Evolutionary conservation across 2,888 invertebrate species (phyloP).

Genomic region (Sesia apiformis): DNA sequence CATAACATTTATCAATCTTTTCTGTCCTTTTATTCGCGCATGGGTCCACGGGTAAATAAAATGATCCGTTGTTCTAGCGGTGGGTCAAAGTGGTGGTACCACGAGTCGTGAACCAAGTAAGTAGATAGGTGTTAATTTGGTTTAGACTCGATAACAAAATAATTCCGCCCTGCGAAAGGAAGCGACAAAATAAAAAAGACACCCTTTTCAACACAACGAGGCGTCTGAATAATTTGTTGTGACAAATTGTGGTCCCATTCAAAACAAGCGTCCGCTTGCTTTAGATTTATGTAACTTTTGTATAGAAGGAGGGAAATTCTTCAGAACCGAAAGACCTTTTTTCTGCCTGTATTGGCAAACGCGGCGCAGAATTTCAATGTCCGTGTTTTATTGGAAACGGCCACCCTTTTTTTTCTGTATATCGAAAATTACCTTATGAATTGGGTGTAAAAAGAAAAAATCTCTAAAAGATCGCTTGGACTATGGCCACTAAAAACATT

Average conservation of each 20-base stretch:
- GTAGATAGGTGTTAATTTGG: no score
- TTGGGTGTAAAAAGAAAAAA: no score
- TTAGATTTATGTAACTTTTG: constrained; percentile 33
- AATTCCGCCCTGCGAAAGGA: constrained; percentile 18
- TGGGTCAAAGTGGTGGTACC: no score
- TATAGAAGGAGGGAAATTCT: not conserved
- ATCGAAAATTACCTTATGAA: no score
- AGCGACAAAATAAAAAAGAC: constrained; percentile 14
- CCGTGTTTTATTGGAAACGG: constrained; percentile 1
- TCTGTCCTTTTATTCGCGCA: no score
- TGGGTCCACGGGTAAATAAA: no score
- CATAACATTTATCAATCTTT: no score
- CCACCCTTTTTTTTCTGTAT: no score
- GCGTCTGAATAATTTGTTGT: constrained; percentile 52
- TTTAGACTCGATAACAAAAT: constrained; percentile 17
- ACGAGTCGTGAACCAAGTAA: no score
- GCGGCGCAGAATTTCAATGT: constrained; percentile 1
- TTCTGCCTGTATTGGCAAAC: constrained; percentile 18
- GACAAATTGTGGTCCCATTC: constrained; percentile 52
- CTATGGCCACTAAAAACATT: no score
- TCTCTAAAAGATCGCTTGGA: no score
- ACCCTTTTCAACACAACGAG: constrained; percentile 42
- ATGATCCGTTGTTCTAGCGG: no score
- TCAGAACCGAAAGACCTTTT: constrained; percentile 13
- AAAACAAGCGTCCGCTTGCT: constrained; percentile 37